Percentiles rank a stretch among this genome's conserved stretches.
Conservation (phyloP, 2,797 vertebrate genomes). For the Neosilurus mollespiculum region DNA sequence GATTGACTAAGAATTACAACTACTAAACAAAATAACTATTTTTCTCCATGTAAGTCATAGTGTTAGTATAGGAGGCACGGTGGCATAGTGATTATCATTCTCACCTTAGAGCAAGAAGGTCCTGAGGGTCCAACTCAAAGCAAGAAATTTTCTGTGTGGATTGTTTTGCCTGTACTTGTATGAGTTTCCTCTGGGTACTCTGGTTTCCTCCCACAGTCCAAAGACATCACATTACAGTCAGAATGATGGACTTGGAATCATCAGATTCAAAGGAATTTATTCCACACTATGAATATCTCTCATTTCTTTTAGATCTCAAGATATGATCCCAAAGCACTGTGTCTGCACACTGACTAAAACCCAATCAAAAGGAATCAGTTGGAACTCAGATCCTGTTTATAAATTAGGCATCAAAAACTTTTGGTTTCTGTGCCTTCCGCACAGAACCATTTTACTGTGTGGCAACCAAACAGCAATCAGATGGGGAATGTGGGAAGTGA, state of each 20-base stretch:
- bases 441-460: slow-evolving; percentile 14
- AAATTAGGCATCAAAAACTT: slow-evolving; percentile 29
- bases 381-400: slow-evolving; percentile 14
- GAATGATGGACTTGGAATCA: background rate
- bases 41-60: background rate
- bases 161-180: too few relatives aligned
- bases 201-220: too few relatives aligned
- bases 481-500: slow-evolving; percentile 25
- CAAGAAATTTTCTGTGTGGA: background rate
- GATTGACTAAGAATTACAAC: background rate
- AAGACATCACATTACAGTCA: too few relatives aligned
- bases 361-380: slow-evolving; percentile 24
- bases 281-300: background rate
- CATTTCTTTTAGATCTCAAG: background rate
- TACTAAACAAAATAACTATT: background rate
- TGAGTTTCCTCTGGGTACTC: too few relatives aligned
- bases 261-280: slow-evolving; percentile 5
- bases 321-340: background rate
- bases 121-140: background rate
- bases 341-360: background rate
- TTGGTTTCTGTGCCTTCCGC: background rate
- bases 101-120: too few relatives aligned
- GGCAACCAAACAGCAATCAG: background rate
- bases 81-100: too few relatives aligned
- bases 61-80: background rate